These are phyloP conservation scores for Oplegnathus fasciatus DNA, from an alignment of 2,113 vertebrate species.

Conservation along the genomic window DNA sequence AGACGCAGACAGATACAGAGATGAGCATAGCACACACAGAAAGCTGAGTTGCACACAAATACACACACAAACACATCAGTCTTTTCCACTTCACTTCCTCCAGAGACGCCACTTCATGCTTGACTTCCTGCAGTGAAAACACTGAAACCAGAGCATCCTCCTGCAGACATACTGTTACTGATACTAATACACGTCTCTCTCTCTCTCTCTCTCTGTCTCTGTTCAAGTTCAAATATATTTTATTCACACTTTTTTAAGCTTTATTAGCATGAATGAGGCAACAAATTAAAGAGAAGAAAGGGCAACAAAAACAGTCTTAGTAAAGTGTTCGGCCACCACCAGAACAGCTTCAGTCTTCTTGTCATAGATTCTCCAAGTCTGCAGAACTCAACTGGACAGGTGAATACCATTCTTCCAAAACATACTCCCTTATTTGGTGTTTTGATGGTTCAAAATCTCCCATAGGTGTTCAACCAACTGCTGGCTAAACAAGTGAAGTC, in stretches of 20 bases:
- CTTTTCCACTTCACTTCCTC: constrained; percentile 50
- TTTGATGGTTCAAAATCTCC: not conserved
- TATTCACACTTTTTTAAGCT: not conserved
- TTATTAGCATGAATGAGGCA: not conserved
- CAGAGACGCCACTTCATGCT: constrained; percentile 43
- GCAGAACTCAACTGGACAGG: too few relatives aligned
- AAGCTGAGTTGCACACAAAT: not conserved
- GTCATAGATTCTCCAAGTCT: too few relatives aligned
- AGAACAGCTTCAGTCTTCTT: too few relatives aligned
- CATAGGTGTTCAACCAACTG: not conserved
- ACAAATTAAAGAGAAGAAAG: not conserved
- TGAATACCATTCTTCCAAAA: not conserved
- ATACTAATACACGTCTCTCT: constrained; percentile 17
- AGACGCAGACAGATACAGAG: not conserved
- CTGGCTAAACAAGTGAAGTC: too few relatives aligned
- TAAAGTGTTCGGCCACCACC: not conserved
- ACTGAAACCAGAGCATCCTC: constrained; percentile 42
- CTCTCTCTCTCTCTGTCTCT: not conserved
- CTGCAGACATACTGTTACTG: constrained; percentile 55
- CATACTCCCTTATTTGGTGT: not conserved
- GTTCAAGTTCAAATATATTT: not conserved
- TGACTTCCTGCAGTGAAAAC: constrained; percentile 59
- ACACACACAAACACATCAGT: constrained; percentile 1
- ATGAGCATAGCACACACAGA: not conserved
- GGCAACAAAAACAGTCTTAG: not conserved